Conservation (phyloP, 2,113 vertebrate genomes). For the Proterorhinus semilunaris region DNA sequence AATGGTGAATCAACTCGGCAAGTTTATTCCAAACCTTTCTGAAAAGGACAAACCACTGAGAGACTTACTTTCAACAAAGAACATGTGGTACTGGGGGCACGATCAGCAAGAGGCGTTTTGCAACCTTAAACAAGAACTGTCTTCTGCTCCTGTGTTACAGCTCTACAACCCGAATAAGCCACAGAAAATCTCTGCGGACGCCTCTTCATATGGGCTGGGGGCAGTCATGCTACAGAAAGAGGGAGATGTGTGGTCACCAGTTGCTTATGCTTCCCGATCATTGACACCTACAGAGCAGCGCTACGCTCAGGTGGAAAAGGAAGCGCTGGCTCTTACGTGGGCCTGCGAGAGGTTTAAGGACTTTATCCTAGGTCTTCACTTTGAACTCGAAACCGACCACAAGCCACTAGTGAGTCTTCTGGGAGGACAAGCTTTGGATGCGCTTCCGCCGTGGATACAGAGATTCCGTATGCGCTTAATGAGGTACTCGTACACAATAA, state of each 20-base stretch:
- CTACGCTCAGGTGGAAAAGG: neutral
- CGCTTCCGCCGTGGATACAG: neutral
- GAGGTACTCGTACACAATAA: slow-evolving; percentile 1
- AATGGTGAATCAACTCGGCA: neutral
- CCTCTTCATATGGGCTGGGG: neutral
- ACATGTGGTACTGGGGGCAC: neutral
- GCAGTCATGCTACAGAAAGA: no score
- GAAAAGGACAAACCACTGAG: neutral
- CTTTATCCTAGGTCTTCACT: neutral
- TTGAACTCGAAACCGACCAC: neutral
- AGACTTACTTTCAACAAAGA: neutral
- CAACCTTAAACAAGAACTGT: neutral
- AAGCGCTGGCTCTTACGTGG: neutral
- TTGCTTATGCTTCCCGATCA: neutral
- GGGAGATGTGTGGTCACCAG: no score
- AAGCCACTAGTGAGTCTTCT: neutral
- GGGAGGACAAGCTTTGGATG: neutral
- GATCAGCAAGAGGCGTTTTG: neutral
- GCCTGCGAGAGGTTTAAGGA: neutral
- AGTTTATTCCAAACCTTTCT: neutral
- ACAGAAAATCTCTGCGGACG: neutral
- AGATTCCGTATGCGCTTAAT: slow-evolving; percentile 3
- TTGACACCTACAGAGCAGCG: neutral
- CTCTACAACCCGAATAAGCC: neutral
- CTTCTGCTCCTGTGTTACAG: neutral